Conservation (phyloP, 2,113 vertebrate genomes). For the Copsychus sechellarum region DNA sequence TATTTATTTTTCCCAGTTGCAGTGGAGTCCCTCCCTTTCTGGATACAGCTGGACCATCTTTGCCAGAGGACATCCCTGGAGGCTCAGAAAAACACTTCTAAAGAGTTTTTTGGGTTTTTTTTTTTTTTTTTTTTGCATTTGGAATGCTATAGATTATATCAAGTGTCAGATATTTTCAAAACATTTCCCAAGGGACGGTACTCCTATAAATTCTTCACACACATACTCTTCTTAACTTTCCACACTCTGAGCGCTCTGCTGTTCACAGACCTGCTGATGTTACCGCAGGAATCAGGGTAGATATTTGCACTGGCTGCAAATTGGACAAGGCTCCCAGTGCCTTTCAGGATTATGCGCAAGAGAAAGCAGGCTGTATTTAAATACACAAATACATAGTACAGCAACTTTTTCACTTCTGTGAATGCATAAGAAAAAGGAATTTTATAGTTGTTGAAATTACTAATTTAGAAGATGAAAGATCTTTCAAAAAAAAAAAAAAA, state of each 20-base stretch:
- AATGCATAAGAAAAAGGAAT: background rate
- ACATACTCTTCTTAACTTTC: background rate
- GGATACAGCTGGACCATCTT: slow-evolving; percentile 11
- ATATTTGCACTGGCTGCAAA: background rate
- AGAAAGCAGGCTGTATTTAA: background rate
- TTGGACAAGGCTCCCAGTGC: background rate
- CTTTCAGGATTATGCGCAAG: background rate
- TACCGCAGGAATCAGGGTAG: fast-evolving
- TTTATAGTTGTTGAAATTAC: background rate
- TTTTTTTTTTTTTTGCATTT: background rate
- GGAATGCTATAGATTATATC: slow-evolving; percentile 28
- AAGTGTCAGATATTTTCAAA: slow-evolving; percentile 29
- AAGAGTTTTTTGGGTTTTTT: background rate
- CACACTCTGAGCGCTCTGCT: background rate
- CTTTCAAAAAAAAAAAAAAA: background rate
- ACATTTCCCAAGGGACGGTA: background rate
- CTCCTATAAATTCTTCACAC: slow-evolving; percentile 20
- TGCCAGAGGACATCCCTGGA: slow-evolving; percentile 55
- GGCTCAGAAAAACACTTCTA: slow-evolving; percentile 31
- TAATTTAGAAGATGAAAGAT: background rate
- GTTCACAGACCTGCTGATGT: background rate
- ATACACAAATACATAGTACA: background rate
- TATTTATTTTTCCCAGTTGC: background rate
- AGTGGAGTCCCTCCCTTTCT: background rate
- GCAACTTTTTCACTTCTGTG: background rate